phyloP scores from a whole-genome alignment of 2,797 vertebrate species.

The Enteromius afrohamiltoni region DNA sequence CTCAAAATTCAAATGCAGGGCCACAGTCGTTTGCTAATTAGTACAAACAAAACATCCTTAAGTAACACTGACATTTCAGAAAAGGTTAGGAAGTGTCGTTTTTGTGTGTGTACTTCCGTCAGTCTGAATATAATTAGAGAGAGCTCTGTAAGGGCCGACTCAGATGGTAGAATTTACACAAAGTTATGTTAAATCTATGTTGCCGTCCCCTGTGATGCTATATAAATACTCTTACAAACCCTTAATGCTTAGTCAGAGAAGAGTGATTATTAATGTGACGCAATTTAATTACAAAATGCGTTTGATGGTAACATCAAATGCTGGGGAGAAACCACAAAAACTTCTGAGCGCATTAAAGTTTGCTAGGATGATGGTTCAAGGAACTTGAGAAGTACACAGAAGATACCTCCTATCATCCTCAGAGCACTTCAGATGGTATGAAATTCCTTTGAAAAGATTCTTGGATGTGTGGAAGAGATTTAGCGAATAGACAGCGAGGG shows the following conservation, averaged over 20 bases:
- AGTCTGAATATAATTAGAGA: conserved; percentile 21
- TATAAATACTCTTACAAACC: background rate
- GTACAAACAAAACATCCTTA: conserved; percentile 47
- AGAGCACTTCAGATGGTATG: conserved; percentile 26
- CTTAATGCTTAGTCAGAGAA: background rate
- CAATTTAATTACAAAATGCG: background rate
- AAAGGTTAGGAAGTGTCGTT: conserved; percentile 38
- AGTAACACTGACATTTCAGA: conserved; percentile 56
- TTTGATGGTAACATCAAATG: background rate
- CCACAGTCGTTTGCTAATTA: conserved; percentile 62
- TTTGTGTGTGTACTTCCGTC: background rate
- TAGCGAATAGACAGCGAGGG: conserved; percentile 27
- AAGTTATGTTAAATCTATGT: background rate
- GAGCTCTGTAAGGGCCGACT: background rate
- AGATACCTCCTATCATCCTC: conserved; percentile 27
- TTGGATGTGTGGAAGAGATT: conserved; percentile 43
- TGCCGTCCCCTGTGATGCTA: background rate
- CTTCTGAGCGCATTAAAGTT: background rate
- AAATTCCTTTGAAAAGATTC: conserved; percentile 39
- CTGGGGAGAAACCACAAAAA: background rate
- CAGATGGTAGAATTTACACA: conserved; percentile 1
- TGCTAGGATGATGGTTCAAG: background rate
- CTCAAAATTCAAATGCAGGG: conserved; percentile 63
- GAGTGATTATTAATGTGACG: background rate
- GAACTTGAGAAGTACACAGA: conserved; percentile 18